A percentile compares a stretch with the other conserved stretches of the same genome.
These are phyloP conservation scores for Diabrotica balteata DNA, from an alignment of 2,888 invertebrate species.

Conservation along the genomic window DNA sequence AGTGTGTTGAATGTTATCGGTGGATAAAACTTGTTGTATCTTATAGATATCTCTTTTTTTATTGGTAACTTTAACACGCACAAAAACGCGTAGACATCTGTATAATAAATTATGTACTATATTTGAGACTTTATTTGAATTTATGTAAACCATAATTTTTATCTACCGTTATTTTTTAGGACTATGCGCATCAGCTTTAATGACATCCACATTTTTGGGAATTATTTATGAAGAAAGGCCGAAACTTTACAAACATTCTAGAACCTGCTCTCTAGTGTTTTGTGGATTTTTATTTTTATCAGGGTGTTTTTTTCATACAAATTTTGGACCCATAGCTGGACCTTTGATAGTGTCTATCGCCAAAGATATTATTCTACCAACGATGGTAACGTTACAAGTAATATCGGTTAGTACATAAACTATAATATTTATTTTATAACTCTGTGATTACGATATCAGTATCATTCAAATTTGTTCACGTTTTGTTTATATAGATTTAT, in stretches of 20 bases:
- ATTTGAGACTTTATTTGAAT: too few species aligned
- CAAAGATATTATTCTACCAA: conserved; percentile 23
- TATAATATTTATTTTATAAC: too few species aligned
- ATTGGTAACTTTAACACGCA: too few species aligned
- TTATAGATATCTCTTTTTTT: too few species aligned
- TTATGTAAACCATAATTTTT: not conserved
- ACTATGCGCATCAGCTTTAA: conserved; percentile 27
- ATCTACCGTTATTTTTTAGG: conserved; percentile 23
- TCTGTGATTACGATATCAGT: too few species aligned
- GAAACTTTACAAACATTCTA: conserved; percentile 6
- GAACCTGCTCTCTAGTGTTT: conserved; percentile 20
- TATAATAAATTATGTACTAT: too few species aligned
- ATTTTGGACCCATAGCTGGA: conserved; percentile 17
- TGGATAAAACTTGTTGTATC: too few species aligned
- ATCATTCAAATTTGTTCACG: too few species aligned
- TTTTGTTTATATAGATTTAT: too few species aligned
- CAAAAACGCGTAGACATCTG: too few species aligned
- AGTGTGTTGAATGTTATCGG: too few species aligned
- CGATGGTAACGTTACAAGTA: conserved; percentile 25
- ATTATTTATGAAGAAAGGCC: conserved; percentile 26
- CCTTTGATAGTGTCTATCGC: conserved; percentile 20
- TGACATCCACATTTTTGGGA: conserved; percentile 26
- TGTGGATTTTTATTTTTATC: conserved; percentile 12
- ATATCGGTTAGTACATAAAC: conserved; percentile 16
- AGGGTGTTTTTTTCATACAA: conserved; percentile 29